Conservation (phyloP, 2,797 vertebrate genomes). For the Agapornis canus region DNA sequence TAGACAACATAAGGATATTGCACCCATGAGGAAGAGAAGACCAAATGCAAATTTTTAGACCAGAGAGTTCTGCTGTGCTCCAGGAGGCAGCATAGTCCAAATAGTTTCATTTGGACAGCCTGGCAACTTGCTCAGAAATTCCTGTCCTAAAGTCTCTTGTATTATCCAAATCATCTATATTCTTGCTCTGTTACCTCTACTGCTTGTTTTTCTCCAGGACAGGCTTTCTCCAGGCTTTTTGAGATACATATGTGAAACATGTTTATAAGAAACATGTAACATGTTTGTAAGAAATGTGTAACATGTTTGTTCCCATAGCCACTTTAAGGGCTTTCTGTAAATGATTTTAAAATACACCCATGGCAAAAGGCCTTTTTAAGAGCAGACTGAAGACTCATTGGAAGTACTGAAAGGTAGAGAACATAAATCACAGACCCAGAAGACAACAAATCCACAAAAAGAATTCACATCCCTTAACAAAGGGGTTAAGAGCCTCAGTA, state of each 20-base stretch:
- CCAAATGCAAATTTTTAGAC: background rate
- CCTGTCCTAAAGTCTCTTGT: background rate
- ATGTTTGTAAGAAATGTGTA: no score
- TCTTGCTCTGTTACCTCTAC: background rate
- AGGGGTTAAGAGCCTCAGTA: background rate
- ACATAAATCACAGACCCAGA: background rate
- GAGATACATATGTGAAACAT: rapidly evolving
- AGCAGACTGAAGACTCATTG: background rate
- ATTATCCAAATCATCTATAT: background rate
- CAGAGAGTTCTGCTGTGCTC: background rate
- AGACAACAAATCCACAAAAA: background rate
- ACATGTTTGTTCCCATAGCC: background rate
- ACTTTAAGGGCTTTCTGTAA: background rate
- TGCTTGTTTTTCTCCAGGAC: background rate
- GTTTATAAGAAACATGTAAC: background rate
- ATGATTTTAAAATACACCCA: background rate
- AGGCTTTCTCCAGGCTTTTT: background rate
- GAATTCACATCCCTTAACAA: background rate
- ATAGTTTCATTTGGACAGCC: background rate
- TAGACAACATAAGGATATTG: background rate
- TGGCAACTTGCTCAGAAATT: background rate
- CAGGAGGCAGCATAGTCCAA: background rate
- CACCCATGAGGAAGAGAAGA: background rate
- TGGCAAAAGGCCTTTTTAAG: background rate
- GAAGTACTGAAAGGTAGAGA: background rate